phyloP scores from a whole-genome alignment of 1,140 invertebrate genomes.

The Drosophila trapezifrons region DNA sequence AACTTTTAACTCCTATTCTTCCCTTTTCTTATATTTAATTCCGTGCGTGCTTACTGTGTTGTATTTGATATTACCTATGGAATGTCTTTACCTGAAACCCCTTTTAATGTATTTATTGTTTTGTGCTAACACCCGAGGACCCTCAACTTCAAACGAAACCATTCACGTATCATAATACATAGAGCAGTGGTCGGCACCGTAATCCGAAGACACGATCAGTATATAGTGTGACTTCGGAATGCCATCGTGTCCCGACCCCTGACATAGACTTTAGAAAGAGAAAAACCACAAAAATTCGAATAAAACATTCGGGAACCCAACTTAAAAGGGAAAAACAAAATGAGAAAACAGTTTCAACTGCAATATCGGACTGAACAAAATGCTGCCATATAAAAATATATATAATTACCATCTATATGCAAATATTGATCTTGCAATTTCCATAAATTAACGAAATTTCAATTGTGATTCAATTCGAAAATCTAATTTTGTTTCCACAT shows the following conservation, averaged over 20 bases:
- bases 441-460: slow-evolving; percentile 59
- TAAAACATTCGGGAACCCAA: slow-evolving; percentile 26
- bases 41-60: slow-evolving; percentile 32
- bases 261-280: slow-evolving; percentile 22
- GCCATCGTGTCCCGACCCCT: not conserved
- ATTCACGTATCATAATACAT: slow-evolving; percentile 25
- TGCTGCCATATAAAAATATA: slow-evolving; percentile 72
- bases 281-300: slow-evolving; percentile 39
- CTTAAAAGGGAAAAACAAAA: slow-evolving; percentile 6
- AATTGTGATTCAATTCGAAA: slow-evolving; percentile 77
- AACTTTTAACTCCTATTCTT: slow-evolving; percentile 17
- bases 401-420: slow-evolving; percentile 24
- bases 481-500: slow-evolving; percentile 74
- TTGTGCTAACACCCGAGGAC: slow-evolving; percentile 32
- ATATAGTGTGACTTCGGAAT: too few relatives aligned
- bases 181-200: not conserved
- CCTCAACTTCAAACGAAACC: slow-evolving; percentile 52
- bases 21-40: slow-evolving; percentile 18
- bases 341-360: slow-evolving; percentile 45
- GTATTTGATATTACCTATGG: slow-evolving; percentile 24
- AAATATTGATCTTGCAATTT: slow-evolving; percentile 42
- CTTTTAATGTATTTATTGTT: slow-evolving; percentile 30
- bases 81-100: slow-evolving; percentile 5
- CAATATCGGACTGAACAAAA: slow-evolving; percentile 78
- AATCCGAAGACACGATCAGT: not conserved